Conservation (phyloP, 1,140 invertebrate species). For the Caerostris extrusa region DNA sequence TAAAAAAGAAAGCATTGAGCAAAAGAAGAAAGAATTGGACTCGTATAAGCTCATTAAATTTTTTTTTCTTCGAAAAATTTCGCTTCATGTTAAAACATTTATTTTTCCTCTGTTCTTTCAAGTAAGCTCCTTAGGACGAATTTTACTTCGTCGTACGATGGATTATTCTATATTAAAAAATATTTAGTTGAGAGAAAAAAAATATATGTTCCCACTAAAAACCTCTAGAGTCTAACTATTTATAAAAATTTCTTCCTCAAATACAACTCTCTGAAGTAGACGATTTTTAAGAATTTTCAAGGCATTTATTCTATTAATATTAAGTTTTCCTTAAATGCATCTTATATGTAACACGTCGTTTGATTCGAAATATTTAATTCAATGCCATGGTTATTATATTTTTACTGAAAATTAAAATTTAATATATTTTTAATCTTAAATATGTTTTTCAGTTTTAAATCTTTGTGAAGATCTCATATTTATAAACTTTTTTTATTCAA, state of each 20-base stretch:
- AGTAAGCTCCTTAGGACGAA: constrained; percentile 35
- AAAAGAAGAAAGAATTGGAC: background rate
- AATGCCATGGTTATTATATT: no score
- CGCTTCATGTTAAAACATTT: constrained; percentile 3
- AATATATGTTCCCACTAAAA: background rate
- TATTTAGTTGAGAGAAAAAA: background rate
- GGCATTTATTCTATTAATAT: background rate
- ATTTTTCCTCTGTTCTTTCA: background rate
- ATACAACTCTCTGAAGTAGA: background rate
- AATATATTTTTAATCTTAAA: no score
- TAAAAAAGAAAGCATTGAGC: background rate
- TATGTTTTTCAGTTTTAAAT: no score
- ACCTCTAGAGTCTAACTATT: background rate
- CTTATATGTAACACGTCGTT: no score
- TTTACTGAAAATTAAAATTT: no score
- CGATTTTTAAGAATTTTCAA: background rate
- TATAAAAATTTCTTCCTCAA: background rate
- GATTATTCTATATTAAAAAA: background rate
- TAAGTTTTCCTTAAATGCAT: background rate
- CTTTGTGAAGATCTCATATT: no score
- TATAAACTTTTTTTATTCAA: no score
- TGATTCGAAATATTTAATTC: no score
- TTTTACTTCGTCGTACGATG: background rate
- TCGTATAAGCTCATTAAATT: constrained; percentile 34
- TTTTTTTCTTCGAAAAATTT: background rate